Evolutionary conservation across 2,113 vertebrate species (phyloP), one percentile per base, ranked within the genome.

Genomic region (Silurus meridionalis): DNA sequence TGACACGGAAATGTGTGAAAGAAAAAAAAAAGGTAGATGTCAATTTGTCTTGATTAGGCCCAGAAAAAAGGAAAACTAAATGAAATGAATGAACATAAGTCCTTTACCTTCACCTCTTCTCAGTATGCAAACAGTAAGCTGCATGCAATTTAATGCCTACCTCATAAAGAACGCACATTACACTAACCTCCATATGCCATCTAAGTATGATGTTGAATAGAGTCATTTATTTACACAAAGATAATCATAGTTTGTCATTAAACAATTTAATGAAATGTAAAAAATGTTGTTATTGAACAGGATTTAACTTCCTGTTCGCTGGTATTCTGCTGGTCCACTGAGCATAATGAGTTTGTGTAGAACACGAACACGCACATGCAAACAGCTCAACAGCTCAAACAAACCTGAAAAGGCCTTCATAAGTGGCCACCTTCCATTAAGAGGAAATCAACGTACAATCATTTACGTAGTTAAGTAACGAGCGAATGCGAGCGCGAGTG

Each of bases 401-500:
- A 87, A 91, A 91, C 80, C 89, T 89, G 88, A 87, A 85, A 58
- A 82, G 71, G 85, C 83, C 82, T 80, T 80, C 81, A 87, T 87
- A 81, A 89, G 88, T 69, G 21, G 58, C 80, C 87, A 88, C 89
- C 87, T 91, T 92, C 88, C 91, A 91, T 92, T 90, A 89, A 88
- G 91, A 83, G 80, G 52, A 89, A 88, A 90, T 87, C 80, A 87
- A 89, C 88, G 90, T 90, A 86, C 86, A 80, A 79, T 91, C 91
- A 91, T 91, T 91, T 91, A 90, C 88, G 89, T 89, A 60, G 75
- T 91, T 92, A 93, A 92, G 91, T 91, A 92, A 92, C 88, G 90
- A 93, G 91, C 92, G 92, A 89, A 87, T 92, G 89, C 74, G 82
- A 93, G 90, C 93, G 90, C 94, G 91, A 60, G 82, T 72, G 93